A percentile compares a stretch with the other conserved stretches of the same genome.
Evolutionary conservation across 2,113 vertebrate genomes (phyloP).

Genomic region (Phocoena sinus): DNA sequence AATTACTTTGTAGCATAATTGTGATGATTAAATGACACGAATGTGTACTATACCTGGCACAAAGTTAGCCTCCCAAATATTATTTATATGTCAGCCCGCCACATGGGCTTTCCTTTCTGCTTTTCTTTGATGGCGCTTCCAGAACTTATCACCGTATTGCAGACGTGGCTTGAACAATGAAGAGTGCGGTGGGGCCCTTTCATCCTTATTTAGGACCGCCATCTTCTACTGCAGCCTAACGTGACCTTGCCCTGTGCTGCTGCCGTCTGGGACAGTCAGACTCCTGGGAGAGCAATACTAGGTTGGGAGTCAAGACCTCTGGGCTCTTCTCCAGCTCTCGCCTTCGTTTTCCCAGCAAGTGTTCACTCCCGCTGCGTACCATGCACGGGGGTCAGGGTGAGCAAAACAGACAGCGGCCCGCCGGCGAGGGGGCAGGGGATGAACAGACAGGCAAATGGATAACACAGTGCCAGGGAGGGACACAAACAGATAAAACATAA

Average conservation of each 20-base stretch:
- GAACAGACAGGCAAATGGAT: not conserved
- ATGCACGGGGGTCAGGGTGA: not conserved
- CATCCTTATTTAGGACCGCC: not conserved
- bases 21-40: not conserved
- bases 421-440: accelerated
- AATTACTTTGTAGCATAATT: not conserved
- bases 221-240: not conserved
- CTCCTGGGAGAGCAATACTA: not conserved
- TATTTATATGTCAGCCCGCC: not conserved
- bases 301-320: not conserved
- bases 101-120: not conserved
- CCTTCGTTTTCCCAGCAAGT: not conserved
- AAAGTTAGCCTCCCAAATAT: not conserved
- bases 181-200: not conserved
- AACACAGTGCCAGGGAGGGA: not conserved
- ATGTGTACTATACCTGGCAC: not conserved
- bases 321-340: not conserved
- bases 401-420: not conserved
- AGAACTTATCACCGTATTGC: not conserved
- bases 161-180: not conserved
- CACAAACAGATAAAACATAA: not conserved
- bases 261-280: not conserved
- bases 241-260: not conserved
- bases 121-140: not conserved
- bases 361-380: not conserved